Evolutionary conservation across 2,888 invertebrate species (phyloP), one percentile per base, ranked within the genome.

Genomic region (Agapostemon virescens): DNA sequence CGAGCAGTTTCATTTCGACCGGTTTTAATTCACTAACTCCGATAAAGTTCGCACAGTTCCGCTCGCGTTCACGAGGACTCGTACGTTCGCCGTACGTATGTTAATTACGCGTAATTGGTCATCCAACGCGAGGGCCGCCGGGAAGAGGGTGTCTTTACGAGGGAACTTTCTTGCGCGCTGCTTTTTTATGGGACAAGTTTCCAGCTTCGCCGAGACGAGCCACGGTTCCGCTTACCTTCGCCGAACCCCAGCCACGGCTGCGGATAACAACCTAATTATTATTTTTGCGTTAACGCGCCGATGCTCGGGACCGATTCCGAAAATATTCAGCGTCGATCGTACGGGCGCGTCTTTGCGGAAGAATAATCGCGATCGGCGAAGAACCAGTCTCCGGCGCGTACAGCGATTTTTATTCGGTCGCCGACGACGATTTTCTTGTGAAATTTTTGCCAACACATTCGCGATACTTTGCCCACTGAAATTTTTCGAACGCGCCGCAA

Each of bases 71-170:
- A 9, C n/a, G 3, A n/a, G n/a, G n/a, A 3, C 33, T 33, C 66
- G 26, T 71, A 67, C 49, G 69, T 68, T 73, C 68, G 23, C 55
- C 15, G 69, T 82, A 78, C 49, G 52, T 77, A 79, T 83, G 84
- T 84, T 86, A 86, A 87, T 86, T 84, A 87, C 79, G 52, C 64
- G 77, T 80, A 86, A 86, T 86, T 87, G 85, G 81, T 82, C 79
- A 78, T 84, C 79, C 82, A 70, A 64, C 68, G 61, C 63, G 66
- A 78, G 4, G 63, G 1, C 30, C 20, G 63, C n/a, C 74, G 70
- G 52, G 63, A 74, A 79, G 36, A 36, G 52, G 63, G 36, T 58
- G 85, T 79, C 78, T 78, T 87, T 74, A 81, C 72, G 66, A 33
- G 58, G 64, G 15, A 86, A 87, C 70, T 86, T 86, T 81, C 82